Evolutionary conservation across 2,113 vertebrate genomes (phyloP).

Genomic region (Neolamprologus ventralis): DNA sequence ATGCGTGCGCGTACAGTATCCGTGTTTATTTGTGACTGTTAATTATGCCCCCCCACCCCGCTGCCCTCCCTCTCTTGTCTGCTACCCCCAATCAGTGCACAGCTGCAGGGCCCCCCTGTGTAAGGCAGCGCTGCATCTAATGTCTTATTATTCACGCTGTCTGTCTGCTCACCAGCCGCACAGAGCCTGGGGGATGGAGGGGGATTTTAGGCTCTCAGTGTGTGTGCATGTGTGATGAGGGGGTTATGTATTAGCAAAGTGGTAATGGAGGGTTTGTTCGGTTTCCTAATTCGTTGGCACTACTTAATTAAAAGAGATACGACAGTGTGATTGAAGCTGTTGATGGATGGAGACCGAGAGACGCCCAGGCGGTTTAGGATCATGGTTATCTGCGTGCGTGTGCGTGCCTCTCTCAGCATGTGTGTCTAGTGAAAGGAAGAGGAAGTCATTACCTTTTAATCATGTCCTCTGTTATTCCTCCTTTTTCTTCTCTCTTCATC

Average conservation of each 20-base stretch:
- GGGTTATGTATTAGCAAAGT: slow-evolving; percentile 43
- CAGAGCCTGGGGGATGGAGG: slow-evolving; percentile 30
- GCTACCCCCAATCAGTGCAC: slow-evolving; percentile 44
- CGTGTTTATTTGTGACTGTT: slow-evolving; percentile 39
- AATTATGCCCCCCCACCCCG: slow-evolving; percentile 16
- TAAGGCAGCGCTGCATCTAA: slow-evolving; percentile 42
- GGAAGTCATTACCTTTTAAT: slow-evolving; percentile 65
- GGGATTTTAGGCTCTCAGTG: neutral
- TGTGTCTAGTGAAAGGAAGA: slow-evolving; percentile 27
- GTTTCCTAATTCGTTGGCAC: slow-evolving; percentile 45
- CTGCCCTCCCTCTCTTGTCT: neutral
- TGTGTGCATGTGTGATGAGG: slow-evolving; percentile 9
- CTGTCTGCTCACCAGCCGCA: slow-evolving; percentile 51
- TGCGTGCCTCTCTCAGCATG: neutral
- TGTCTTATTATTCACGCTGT: slow-evolving; percentile 65
- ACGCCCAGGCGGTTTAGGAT: slow-evolving; percentile 22
- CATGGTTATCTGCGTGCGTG: neutral
- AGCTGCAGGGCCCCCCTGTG: slow-evolving; percentile 54
- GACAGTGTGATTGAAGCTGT: slow-evolving; percentile 43
- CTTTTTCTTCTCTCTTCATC: slow-evolving; percentile 15
- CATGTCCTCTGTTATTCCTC: slow-evolving; percentile 35
- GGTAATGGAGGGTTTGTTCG: slow-evolving; percentile 42
- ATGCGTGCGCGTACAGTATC: slow-evolving; percentile 1
- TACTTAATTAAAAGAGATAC: slow-evolving; percentile 57
- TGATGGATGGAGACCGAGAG: slow-evolving; percentile 44